These are phyloP conservation scores for Parasteatoda lunata DNA, from an alignment of 2,888 invertebrate species.

Conservation along the genomic window DNA sequence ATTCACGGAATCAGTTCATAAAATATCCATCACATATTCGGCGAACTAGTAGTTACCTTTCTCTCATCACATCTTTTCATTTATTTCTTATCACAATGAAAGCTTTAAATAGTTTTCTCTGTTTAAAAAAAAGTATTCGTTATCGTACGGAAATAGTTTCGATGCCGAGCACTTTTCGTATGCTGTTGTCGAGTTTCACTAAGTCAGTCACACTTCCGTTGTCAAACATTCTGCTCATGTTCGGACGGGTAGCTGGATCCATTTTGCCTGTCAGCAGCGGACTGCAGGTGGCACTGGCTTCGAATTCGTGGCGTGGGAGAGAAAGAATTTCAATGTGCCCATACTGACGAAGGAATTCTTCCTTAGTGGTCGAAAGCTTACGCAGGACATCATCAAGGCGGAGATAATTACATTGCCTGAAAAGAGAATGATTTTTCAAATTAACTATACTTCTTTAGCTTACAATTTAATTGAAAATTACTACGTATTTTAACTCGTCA, in stretches of 20 bases:
- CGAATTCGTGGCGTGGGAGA: constrained; percentile 66
- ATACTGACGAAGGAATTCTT: constrained; percentile 60
- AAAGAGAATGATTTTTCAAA: constrained; percentile 11
- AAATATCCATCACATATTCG: neutral
- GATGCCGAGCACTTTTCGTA: constrained; percentile 86
- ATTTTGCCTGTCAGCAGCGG: constrained; percentile 61
- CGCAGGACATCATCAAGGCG: constrained; percentile 70
- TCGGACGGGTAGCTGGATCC: constrained; percentile 22
- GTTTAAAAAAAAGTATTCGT: constrained; percentile 8
- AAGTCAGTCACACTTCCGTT: constrained; percentile 73
- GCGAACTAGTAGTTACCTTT: neutral
- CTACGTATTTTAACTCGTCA: too few relatives aligned
- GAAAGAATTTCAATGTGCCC: constrained; percentile 66
- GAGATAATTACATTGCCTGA: constrained; percentile 69
- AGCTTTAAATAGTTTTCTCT: neutral
- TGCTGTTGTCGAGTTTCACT: constrained; percentile 88
- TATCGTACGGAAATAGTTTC: constrained; percentile 79
- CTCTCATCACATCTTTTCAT: neutral
- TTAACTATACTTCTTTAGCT: neutral
- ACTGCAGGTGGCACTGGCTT: constrained; percentile 67
- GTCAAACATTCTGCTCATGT: constrained; percentile 12
- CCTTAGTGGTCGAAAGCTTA: constrained; percentile 68
- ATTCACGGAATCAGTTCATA: neutral
- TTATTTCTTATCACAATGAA: neutral
- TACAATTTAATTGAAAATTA: neutral